These are phyloP conservation scores for Dendrocopos noguchii DNA, from an alignment of 2,113 vertebrate species.

Conservation along the genomic window DNA sequence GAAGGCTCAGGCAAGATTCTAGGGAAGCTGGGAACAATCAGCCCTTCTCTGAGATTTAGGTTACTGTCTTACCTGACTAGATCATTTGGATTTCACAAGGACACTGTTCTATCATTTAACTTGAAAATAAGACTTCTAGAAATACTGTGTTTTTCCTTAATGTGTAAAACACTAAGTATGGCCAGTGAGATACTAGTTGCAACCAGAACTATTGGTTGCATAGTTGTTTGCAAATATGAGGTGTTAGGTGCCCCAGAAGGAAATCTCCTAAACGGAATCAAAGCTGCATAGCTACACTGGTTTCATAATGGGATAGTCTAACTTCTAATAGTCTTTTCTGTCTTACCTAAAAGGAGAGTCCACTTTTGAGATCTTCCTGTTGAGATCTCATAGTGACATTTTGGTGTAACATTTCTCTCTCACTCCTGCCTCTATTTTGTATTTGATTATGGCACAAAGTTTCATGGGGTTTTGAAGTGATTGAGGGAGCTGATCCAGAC, in stretches of 20 bases:
- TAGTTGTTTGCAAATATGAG: background rate
- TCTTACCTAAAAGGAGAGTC: background rate
- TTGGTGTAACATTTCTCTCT: background rate
- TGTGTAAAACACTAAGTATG: background rate
- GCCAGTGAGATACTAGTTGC: background rate
- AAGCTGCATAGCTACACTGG: background rate
- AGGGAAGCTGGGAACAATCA: background rate
- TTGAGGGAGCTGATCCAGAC: background rate
- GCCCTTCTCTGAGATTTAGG: accelerated
- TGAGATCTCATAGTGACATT: background rate
- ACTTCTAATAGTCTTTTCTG: background rate
- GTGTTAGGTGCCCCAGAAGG: background rate
- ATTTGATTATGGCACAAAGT: background rate
- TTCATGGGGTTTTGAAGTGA: background rate
- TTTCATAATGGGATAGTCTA: background rate
- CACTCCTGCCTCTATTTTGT: background rate
- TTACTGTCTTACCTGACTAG: background rate
- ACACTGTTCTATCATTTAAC: background rate
- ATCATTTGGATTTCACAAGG: background rate
- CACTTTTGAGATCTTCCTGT: background rate
- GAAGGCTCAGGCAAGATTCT: background rate
- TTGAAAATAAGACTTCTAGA: background rate
- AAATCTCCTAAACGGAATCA: background rate
- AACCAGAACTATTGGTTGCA: background rate
- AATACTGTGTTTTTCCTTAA: background rate